Evolutionary conservation across 2,888 invertebrate species (phyloP).

Genomic region (Myopa testacea): DNA sequence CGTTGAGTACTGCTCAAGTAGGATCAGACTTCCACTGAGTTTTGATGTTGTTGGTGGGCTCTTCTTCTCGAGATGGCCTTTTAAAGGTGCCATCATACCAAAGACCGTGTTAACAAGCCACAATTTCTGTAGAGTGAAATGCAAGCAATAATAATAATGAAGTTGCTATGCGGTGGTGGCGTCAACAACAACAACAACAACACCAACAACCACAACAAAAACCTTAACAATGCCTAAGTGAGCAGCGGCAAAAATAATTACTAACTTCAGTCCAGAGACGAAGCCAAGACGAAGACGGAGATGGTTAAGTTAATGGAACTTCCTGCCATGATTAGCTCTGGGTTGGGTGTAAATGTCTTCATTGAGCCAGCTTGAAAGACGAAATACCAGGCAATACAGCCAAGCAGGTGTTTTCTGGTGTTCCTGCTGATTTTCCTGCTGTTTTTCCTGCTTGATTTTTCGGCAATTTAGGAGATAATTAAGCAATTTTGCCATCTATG

Average conservation of each 20-base stretch:
- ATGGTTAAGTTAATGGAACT: background rate
- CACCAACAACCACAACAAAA: background rate
- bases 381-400: background rate
- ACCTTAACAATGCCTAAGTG: background rate
- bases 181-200: conserved; percentile 12
- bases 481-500: too few relatives aligned
- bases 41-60: background rate
- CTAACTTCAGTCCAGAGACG: background rate
- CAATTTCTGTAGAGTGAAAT: background rate
- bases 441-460: too few relatives aligned
- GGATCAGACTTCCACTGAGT: background rate
- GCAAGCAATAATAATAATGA: too few relatives aligned
- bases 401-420: background rate
- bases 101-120: background rate
- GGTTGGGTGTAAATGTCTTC: conserved; percentile 11
- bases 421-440: background rate
- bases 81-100: background rate
- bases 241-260: background rate
- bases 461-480: too few relatives aligned
- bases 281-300: background rate
- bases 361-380: background rate
- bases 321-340: conserved; percentile 9
- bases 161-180: conserved; percentile 1
- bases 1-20: background rate
- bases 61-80: background rate